Evolutionary conservation across 2,888 invertebrate genomes (phyloP).

Genomic region (Hirtodrosophila histrioides): DNA sequence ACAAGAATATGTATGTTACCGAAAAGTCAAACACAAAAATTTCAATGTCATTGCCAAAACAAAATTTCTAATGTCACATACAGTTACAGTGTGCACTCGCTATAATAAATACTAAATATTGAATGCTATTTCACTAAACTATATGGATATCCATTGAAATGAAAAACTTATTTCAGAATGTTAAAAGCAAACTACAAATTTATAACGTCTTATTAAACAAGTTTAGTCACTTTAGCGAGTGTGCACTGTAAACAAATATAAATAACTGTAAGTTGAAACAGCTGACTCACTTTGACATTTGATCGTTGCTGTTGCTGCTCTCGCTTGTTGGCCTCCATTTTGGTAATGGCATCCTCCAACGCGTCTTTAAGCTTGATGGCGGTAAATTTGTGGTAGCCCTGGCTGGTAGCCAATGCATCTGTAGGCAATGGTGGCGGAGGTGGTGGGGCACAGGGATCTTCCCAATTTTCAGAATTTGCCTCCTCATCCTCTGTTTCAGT

Average conservation of each 20-base stretch:
- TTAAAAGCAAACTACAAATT: no score
- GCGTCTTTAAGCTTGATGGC: conserved; percentile 65
- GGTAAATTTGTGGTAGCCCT: conserved; percentile 51
- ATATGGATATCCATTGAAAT: no score
- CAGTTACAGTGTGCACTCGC: conserved; percentile 15
- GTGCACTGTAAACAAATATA: not conserved
- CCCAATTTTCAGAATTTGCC: conserved; percentile 63
- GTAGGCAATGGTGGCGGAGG: conserved; percentile 66
- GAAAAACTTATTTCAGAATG: no score
- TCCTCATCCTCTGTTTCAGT: conserved; percentile 61
- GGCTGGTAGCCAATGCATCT: conserved; percentile 21
- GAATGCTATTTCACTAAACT: no score
- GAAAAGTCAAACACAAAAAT: conserved; percentile 40
- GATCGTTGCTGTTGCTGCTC: conserved; percentile 33
- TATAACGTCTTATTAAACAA: no score
- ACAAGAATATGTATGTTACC: conserved; percentile 17
- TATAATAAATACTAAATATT: not conserved
- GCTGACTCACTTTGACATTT: not conserved
- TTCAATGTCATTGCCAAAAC: conserved; percentile 41
- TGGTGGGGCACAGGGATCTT: conserved; percentile 68
- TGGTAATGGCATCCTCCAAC: conserved; percentile 67
- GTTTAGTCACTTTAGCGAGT: no score
- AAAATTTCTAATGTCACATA: conserved; percentile 27
- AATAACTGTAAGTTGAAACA: conserved; percentile 15
- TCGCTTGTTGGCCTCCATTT: conserved; percentile 59